Conservation (phyloP, 2,888 invertebrate genomes). For the Taphrorychus bicolor region DNA sequence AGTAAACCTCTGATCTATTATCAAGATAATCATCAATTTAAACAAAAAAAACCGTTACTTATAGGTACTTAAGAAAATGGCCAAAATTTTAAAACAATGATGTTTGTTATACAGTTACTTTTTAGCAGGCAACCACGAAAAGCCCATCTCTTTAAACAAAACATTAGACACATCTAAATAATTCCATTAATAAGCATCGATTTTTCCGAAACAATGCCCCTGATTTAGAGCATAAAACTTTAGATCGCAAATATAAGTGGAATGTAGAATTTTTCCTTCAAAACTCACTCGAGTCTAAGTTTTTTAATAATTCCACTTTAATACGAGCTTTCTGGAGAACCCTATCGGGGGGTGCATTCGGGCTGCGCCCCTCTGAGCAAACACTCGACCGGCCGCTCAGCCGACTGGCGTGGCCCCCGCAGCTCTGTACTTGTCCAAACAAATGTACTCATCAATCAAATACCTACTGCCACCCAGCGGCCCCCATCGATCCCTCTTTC, state of each 20-base stretch:
- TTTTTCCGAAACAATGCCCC: too few relatives aligned
- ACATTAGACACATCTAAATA: neutral
- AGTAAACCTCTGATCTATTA: too few relatives aligned
- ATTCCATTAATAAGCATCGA: neutral
- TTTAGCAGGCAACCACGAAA: neutral
- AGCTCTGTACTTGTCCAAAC: slow-evolving; percentile 42
- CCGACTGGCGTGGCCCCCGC: slow-evolving; percentile 36
- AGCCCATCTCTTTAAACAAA: neutral
- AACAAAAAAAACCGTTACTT: too few relatives aligned
- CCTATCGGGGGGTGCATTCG: slow-evolving; percentile 29
- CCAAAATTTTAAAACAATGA: neutral
- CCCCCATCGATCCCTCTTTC: slow-evolving; percentile 17
- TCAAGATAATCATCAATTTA: too few relatives aligned
- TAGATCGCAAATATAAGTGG: neutral
- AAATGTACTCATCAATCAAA: slow-evolving; percentile 43
- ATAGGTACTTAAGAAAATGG: too few relatives aligned
- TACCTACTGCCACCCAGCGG: slow-evolving; percentile 37
- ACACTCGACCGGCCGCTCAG: slow-evolving; percentile 41
- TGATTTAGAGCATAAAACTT: too few relatives aligned
- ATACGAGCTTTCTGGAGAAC: slow-evolving; percentile 22
- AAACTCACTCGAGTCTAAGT: neutral
- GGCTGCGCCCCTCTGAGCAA: slow-evolving; percentile 32
- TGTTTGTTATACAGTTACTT: neutral
- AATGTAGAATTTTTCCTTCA: neutral
- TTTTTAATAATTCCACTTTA: slow-evolving; percentile 7